These are phyloP conservation scores for Cylas formicarius DNA, from an alignment of 1,140 invertebrate genomes.

Conservation along the genomic window DNA sequence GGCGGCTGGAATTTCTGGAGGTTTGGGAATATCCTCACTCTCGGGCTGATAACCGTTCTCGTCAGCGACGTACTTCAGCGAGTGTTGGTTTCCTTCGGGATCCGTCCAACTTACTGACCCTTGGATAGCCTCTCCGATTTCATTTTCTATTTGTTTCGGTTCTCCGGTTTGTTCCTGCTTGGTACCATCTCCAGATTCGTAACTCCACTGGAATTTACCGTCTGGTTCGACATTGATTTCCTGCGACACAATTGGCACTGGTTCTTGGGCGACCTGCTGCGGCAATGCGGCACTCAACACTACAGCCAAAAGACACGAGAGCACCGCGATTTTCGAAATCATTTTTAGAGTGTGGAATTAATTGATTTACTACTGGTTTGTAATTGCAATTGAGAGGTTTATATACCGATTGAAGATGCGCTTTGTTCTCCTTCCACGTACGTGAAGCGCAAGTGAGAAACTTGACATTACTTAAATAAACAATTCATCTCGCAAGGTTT, in stretches of 20 bases:
- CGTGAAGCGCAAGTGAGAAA: too few relatives aligned
- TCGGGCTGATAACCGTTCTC: slow-evolving; percentile 52
- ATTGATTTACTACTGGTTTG: too few relatives aligned
- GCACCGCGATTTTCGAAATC: slow-evolving; percentile 1
- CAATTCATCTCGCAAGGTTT: too few relatives aligned
- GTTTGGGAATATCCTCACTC: slow-evolving; percentile 51
- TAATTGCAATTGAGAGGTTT: too few relatives aligned
- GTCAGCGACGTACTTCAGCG: slow-evolving; percentile 51
- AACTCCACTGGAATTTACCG: slow-evolving; percentile 13
- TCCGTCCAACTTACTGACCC: slow-evolving; percentile 60
- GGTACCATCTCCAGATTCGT: slow-evolving; percentile 14
- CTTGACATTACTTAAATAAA: too few relatives aligned
- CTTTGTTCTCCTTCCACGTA: too few relatives aligned
- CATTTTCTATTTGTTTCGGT: slow-evolving; percentile 32
- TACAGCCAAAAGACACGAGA: slow-evolving; percentile 2
- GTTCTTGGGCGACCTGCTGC: too few relatives aligned
- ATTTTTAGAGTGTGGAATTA: too few relatives aligned
- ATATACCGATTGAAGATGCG: too few relatives aligned
- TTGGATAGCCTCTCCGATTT: slow-evolving; percentile 48
- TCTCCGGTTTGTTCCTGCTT: slow-evolving; percentile 11
- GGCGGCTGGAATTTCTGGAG: slow-evolving; percentile 47
- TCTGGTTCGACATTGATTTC: slow-evolving; percentile 6
- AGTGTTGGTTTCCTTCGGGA: slow-evolving; percentile 53
- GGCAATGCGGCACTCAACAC: slow-evolving; percentile 1
- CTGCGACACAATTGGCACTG: slow-evolving; percentile 3